Evolutionary conservation across 2,797 vertebrate species (phyloP).

Genomic region (Esox lucius): DNA sequence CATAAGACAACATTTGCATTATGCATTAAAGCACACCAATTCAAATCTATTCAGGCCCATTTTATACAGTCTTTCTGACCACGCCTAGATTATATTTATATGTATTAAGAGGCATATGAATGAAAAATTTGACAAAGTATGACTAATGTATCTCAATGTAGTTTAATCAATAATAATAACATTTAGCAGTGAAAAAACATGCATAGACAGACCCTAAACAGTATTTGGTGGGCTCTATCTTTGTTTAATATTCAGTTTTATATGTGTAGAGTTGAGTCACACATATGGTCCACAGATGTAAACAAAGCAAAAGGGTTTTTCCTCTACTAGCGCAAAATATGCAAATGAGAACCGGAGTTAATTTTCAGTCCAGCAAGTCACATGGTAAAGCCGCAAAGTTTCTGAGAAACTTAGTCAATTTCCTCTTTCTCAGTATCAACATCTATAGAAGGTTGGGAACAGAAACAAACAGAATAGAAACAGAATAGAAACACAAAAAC

Average conservation of each 20-base stretch:
- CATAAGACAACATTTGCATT: neutral
- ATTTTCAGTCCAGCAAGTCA: constrained; percentile 79
- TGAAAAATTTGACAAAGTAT: neutral
- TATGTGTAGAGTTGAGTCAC: constrained; percentile 28
- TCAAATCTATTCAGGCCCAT: no score
- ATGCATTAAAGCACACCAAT: neutral
- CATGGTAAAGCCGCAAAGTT: constrained; percentile 64
- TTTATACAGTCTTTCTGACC: neutral
- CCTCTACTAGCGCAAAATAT: constrained; percentile 42
- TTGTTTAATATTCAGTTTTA: constrained; percentile 4
- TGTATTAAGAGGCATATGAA: neutral
- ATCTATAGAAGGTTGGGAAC: neutral
- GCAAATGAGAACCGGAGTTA: constrained; percentile 62
- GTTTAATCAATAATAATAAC: neutral
- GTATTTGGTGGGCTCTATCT: constrained; percentile 42
- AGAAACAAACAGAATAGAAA: neutral
- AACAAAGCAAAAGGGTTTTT: constrained; percentile 70
- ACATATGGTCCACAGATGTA: constrained; percentile 60
- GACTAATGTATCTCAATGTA: neutral
- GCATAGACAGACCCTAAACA: neutral
- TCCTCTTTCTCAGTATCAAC: constrained; percentile 54
- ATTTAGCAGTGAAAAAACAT: neutral
- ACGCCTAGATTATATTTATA: neutral
- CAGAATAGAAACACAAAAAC: neutral
- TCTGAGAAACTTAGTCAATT: constrained; percentile 72